Evolutionary conservation across 2,888 invertebrate species (phyloP).

Genomic region (Ariolimax columbianus): DNA sequence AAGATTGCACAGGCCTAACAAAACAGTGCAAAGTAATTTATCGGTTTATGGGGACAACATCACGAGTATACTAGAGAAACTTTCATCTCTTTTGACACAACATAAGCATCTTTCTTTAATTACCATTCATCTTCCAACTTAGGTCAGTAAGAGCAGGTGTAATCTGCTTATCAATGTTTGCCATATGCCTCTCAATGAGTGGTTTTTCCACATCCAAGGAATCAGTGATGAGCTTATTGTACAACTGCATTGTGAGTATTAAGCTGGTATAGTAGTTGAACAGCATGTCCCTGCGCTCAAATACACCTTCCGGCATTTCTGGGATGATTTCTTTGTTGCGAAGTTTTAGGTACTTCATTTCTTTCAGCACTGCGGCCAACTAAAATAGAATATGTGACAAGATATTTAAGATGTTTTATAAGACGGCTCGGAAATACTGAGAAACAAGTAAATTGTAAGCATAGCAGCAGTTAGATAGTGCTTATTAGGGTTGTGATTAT

Average conservation of each 20-base stretch:
- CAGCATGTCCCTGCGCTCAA: constrained; percentile 88
- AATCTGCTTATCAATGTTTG: constrained; percentile 89
- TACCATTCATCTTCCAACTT: constrained; percentile 92
- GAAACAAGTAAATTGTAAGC: no score
- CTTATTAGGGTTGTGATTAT: no score
- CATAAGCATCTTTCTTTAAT: constrained; percentile 54
- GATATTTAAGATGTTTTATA: background rate
- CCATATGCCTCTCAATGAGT: constrained; percentile 89
- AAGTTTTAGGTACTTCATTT: constrained; percentile 91
- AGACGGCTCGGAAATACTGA: no score
- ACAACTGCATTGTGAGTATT: constrained; percentile 82
- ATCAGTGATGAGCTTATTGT: constrained; percentile 87
- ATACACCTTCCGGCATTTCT: constrained; percentile 84
- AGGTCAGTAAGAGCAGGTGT: constrained; percentile 87
- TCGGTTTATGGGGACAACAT: no score
- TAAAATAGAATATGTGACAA: constrained; percentile 73
- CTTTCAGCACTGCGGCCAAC: constrained; percentile 89
- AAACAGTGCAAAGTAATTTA: no score
- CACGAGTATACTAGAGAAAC: no score
- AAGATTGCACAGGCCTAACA: no score
- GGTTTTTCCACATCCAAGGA: constrained; percentile 92
- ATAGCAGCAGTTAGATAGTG: no score
- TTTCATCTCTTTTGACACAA: background rate
- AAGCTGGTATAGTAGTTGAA: constrained; percentile 84
- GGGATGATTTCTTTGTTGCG: constrained; percentile 82